Conservation (phyloP, 2,888 invertebrate genomes). For the Drosophila tanythrix region DNA sequence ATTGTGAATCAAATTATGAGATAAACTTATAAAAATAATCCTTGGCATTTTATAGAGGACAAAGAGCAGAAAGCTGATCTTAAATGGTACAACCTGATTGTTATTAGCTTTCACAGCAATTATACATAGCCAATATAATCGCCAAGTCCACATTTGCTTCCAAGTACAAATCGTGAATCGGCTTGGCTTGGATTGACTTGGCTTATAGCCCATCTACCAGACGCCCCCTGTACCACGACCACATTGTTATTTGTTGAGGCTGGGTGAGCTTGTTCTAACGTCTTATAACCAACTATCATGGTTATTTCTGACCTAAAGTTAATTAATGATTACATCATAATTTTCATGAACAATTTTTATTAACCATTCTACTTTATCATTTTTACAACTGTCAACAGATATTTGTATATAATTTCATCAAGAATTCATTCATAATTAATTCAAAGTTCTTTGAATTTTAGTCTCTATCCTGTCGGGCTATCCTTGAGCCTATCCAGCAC, state of each 20-base stretch:
- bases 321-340: neutral
- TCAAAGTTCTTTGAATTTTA: no score
- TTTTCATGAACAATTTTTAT: neutral
- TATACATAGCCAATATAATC: conserved; percentile 27
- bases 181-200: neutral
- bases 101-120: conserved; percentile 43
- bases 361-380: neutral
- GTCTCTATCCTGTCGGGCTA: neutral
- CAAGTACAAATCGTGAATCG: conserved; percentile 43
- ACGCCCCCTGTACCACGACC: conserved; percentile 57
- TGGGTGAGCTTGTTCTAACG: neutral
- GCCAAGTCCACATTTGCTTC: conserved; percentile 32
- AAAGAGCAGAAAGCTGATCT: neutral
- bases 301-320: neutral
- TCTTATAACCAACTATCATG: neutral
- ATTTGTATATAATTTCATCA: neutral
- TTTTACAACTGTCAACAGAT: neutral
- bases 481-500: conserved; percentile 3
- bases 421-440: neutral
- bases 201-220: conserved; percentile 55
- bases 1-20: neutral
- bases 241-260: conserved; percentile 4
- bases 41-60: neutral
- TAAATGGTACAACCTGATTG: conserved; percentile 27
- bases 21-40: neutral